Conservation (phyloP, 2,113 vertebrate species). For the Sphaerodactylus townsendi region DNA sequence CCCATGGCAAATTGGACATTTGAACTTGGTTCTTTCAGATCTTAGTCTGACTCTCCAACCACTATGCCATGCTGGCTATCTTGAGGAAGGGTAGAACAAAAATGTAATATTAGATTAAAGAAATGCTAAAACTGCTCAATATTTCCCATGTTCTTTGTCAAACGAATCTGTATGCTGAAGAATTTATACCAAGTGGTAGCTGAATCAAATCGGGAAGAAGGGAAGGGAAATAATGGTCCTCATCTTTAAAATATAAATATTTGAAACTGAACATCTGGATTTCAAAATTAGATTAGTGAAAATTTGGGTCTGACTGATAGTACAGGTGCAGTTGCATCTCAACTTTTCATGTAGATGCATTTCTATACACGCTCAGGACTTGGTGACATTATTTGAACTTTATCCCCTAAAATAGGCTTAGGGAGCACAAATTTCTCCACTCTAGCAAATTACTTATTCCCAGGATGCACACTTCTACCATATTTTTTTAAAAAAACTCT, state of each 20-base stretch:
- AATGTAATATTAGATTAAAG: too few species aligned
- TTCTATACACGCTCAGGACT: neutral
- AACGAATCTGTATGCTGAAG: too few species aligned
- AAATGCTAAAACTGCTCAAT: too few species aligned
- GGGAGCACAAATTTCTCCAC: neutral
- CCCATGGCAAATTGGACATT: too few species aligned
- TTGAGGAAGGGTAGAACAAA: too few species aligned
- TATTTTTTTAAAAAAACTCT: neutral
- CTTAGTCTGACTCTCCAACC: too few species aligned
- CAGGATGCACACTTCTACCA: neutral
- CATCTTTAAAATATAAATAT: neutral
- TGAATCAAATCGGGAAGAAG: too few species aligned
- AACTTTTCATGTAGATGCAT: neutral
- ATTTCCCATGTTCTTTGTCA: too few species aligned
- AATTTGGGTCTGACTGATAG: neutral
- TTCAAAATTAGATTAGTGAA: neutral
- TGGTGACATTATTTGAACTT: neutral
- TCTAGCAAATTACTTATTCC: neutral
- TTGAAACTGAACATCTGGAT: neutral
- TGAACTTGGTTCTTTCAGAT: too few species aligned
- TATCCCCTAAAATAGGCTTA: neutral
- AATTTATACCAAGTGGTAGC: too few species aligned
- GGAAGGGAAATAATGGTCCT: too few species aligned
- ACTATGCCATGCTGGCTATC: too few species aligned
- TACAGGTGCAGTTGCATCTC: neutral